A percentile compares a stretch with the other conserved stretches of the same genome.
Conservation (phyloP, 2,113 vertebrate species). For the Sardina pilchardus region DNA sequence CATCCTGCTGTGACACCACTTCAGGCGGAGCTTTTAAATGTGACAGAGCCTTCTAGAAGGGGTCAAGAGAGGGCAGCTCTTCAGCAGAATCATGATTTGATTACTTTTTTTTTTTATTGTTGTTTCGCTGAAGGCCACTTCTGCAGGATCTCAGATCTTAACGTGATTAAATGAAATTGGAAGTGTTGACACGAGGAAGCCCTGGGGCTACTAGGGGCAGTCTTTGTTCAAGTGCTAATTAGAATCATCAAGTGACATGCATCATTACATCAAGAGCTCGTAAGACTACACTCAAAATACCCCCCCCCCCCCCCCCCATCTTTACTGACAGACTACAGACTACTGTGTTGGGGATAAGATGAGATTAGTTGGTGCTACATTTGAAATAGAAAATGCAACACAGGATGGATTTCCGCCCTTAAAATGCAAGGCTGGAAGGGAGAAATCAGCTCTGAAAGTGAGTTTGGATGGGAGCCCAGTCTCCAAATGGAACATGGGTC, state of each 20-base stretch:
- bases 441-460: background rate
- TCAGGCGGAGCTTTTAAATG: background rate
- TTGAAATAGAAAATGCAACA: too few species aligned
- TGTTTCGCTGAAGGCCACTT: background rate
- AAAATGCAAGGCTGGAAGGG: too few species aligned
- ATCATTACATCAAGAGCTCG: slow-evolving; percentile 30
- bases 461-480: background rate
- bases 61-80: slow-evolving; percentile 18
- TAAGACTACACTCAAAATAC: slow-evolving; percentile 20
- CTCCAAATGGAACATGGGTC: background rate
- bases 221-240: slow-evolving; percentile 34
- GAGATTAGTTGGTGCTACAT: background rate
- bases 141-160: background rate
- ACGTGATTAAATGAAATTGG: background rate
- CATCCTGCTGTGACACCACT: background rate
- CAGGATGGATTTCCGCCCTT: too few species aligned
- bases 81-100: slow-evolving; percentile 17
- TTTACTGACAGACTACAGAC: background rate
- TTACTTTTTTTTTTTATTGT: background rate
- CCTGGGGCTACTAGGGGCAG: background rate
- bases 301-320: background rate
- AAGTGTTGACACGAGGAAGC: slow-evolving; percentile 5
- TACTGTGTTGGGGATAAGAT: background rate
- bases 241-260: slow-evolving; percentile 30
- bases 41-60: slow-evolving; percentile 21